Percentiles rank a stretch among this genome's conserved stretches.
These are phyloP conservation scores for Cryptocheilus praepositus DNA, from an alignment of 2,888 invertebrate species.

Conservation along the genomic window DNA sequence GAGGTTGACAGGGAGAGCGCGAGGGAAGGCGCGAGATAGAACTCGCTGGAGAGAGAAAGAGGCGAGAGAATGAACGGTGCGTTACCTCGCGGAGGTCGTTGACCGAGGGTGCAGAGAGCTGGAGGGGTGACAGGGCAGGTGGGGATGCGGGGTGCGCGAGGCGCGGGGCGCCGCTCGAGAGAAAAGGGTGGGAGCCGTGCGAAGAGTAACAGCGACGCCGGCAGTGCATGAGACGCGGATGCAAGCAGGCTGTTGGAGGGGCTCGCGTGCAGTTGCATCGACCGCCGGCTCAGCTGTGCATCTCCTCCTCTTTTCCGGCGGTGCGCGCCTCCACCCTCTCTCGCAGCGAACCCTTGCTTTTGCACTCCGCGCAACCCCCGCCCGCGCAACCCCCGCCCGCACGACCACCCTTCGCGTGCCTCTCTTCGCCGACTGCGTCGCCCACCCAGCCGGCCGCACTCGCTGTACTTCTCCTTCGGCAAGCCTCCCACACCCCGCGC, in stretches of 20 bases:
- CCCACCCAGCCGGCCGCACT: constrained; percentile 20
- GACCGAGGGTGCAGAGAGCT: constrained; percentile 66
- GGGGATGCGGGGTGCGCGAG: constrained; percentile 38
- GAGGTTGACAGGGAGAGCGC: constrained; percentile 28
- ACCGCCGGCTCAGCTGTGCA: constrained; percentile 70
- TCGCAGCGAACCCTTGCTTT: constrained; percentile 39
- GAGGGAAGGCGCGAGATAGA: constrained; percentile 13
- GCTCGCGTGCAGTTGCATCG: constrained; percentile 70
- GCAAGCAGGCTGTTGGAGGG: constrained; percentile 44
- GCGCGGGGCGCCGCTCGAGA: constrained; percentile 33
- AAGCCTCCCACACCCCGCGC: constrained; percentile 45
- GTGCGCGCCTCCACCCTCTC: constrained; percentile 21
- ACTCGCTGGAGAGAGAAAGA: constrained; percentile 15
- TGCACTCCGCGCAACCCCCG: constrained; percentile 50
- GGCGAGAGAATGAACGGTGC: constrained; percentile 51
- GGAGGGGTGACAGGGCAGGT: constrained; percentile 48
- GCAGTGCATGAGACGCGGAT: constrained; percentile 33
- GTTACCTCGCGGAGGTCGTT: constrained; percentile 69
- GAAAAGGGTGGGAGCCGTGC: constrained; percentile 25
- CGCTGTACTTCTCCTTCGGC: not conserved
- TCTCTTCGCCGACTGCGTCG: not conserved
- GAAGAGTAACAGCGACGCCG: constrained; percentile 29
- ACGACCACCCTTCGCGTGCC: constrained; percentile 9
- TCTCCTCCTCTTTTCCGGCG: constrained; percentile 43
- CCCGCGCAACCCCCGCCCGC: constrained; percentile 25